phyloP scores from a whole-genome alignment of 2,797 vertebrate genomes.

The Notoglanidium macrostoma region DNA sequence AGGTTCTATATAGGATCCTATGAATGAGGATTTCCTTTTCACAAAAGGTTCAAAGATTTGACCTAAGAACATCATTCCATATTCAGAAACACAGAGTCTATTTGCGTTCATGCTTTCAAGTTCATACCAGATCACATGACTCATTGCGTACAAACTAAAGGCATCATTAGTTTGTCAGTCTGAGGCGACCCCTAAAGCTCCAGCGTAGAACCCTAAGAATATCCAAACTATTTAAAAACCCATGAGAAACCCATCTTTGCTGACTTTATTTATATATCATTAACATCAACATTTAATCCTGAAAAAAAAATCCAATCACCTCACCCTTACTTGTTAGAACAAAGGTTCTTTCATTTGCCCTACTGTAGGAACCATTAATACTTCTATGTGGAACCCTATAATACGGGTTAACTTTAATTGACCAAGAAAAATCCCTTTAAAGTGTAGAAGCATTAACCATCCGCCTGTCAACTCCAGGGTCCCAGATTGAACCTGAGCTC shows the following conservation, averaged over 20 bases:
- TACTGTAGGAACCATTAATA: not conserved
- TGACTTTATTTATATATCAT: not conserved
- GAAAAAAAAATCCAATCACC: not conserved
- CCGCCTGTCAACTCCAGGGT: too few relatives aligned
- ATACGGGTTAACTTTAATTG: not conserved
- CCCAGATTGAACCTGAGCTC: not conserved
- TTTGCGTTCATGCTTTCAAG: not conserved
- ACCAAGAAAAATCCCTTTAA: not conserved
- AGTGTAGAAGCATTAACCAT: not conserved
- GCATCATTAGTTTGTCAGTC: not conserved
- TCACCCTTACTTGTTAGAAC: too few relatives aligned
- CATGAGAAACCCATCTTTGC: not conserved
- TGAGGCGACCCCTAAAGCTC: not conserved
- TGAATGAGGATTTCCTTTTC: not conserved
- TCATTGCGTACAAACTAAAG: not conserved
- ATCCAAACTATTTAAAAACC: not conserved
- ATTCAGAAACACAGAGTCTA: too few relatives aligned
- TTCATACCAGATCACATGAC: not conserved
- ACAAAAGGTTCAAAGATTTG: not conserved
- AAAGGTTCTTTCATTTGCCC: not conserved
- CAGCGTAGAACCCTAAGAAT: not conserved
- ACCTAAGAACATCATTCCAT: not conserved
- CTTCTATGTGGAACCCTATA: not conserved
- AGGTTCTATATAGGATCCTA: not conserved
- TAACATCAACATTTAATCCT: too few relatives aligned